Evolutionary conservation across 2,113 vertebrate genomes (phyloP), one percentile per base, ranked within the genome.

Genomic region (Cephalophus harveyi): DNA sequence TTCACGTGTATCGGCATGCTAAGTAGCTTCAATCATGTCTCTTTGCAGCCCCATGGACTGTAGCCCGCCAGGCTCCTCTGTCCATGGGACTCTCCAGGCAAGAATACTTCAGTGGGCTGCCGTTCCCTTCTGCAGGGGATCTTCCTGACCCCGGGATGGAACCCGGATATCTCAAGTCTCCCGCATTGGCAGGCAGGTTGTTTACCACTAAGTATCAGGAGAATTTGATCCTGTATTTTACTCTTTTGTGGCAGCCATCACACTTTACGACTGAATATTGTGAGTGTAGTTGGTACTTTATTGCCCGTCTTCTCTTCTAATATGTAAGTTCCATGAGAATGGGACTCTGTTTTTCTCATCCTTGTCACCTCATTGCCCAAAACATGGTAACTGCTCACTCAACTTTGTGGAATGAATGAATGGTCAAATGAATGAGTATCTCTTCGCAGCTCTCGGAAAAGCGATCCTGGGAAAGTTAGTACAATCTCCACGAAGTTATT

Each of bases 181-280:
- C 71, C 2, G 6, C 71, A 76, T 0, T 7, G 71, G 23, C 40
- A 43, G 12, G 12, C 40, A 76, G 36, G 71, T 13, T 23, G 10
- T 25, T 74, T 40, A 25, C 36, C 36, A 23, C 67, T 25, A 40
- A 36, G 19, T 71, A 10, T 25, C 10, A 40, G 5, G 36, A 40
- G 67, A 76, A 23, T 14, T 13, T 0, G 7, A 12, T 6, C 59
- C 4, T 50, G 3, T 1, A 1, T 7, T 21, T 17, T n/a, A 8
- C 30, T 19, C 28, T 28, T 12, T 25, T 8, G 6, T 36, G 23
- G 6, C 2, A 15, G 0, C 17, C 17, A 16, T 28, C 12, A 2
- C 14, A 36, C 16, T 81, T 36, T 3, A 21, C 14, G 13, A 23
- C 30, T 28, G 14, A 50, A 1, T 2, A 0, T 1, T 3, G 2